Evolutionary conservation across 1,140 invertebrate genomes (phyloP).

Genomic region (Drosophila orosa): DNA sequence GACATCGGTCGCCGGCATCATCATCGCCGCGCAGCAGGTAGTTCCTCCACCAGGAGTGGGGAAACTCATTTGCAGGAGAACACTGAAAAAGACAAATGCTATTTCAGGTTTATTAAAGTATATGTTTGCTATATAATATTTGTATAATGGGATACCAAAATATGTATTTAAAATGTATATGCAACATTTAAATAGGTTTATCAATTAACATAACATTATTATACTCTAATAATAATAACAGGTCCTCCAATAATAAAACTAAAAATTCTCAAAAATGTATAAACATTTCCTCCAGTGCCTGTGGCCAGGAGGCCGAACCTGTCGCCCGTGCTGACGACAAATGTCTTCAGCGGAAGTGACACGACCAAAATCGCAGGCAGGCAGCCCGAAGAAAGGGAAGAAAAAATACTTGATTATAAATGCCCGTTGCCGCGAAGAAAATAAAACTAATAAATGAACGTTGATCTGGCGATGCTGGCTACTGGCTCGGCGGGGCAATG

Average conservation of each 20-base stretch:
- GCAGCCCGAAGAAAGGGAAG: constrained; percentile 21
- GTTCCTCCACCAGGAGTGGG: constrained; percentile 35
- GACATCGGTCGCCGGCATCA: constrained; percentile 38
- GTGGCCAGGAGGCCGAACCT: constrained; percentile 37
- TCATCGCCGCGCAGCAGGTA: constrained; percentile 35
- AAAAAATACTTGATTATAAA: constrained; percentile 69
- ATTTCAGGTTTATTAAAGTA: background rate
- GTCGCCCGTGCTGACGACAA: constrained; percentile 77
- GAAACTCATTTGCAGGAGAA: constrained; percentile 34
- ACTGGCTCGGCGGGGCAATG: constrained; percentile 47
- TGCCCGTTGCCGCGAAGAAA: constrained; percentile 63
- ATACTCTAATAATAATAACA: background rate
- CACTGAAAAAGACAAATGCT: background rate
- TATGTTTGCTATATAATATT: background rate
- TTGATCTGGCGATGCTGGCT: constrained; percentile 57
- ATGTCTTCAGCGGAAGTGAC: constrained; percentile 76
- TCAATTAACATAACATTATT: background rate
- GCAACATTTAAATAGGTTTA: background rate
- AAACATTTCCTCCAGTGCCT: background rate
- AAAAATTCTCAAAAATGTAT: background rate
- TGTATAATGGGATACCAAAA: background rate
- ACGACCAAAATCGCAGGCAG: constrained; percentile 58
- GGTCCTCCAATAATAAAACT: background rate
- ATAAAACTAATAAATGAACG: constrained; percentile 79
- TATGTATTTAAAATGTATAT: background rate